Evolutionary conservation across 1,140 invertebrate genomes (phyloP), one percentile per base, ranked within the genome.

Genomic region (Himalopsyche phryganea): DNA sequence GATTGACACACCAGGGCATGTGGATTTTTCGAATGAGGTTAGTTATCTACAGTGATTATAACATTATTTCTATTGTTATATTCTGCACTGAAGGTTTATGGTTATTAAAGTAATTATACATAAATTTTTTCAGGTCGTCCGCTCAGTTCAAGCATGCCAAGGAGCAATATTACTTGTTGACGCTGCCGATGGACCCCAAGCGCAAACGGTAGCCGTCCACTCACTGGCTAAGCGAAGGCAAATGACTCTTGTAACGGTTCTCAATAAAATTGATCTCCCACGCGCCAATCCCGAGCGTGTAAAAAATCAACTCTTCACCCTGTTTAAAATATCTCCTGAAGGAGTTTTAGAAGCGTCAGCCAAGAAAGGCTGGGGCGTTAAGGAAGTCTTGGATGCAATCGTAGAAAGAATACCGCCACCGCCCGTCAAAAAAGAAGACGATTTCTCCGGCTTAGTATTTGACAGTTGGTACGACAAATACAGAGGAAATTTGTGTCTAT

Each of bases 1-100:
- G 2, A 98, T 98, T 62, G 97, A 99, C 74, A 99, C 96, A 14
- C 96, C 96, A 23, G 97, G 97, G 18, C 97, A 99, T 83, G 96
- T 98, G 9, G 97, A 99, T 75, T 99, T 99, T 77, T 87, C 90
- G 3, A 97, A 93, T 79, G 96, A 99, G 83, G 96, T 98, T 66
- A 66, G 42, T 58, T 18, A 18, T 51, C 44, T 7, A 35, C 33
- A 35, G n/a, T 7, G 6, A 7, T 35, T 35, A 35, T n/a, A n/a
- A n/a, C n/a, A n/a, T n/a, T n/a, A n/a, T n/a, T n/a, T n/a, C n/a
- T n/a, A n/a, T n/a, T n/a, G n/a, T n/a, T n/a, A n/a, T n/a, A n/a
- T n/a, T n/a, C n/a, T n/a, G n/a, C n/a, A n/a, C n/a, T n/a, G n/a
- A n/a, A n/a, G n/a, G n/a, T n/a, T n/a, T n/a, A n/a, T n/a, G n/a